Base-by-base conservation (phyloP, 2,888 invertebrate genomes). In the Agrotis ipsilon region DNA sequence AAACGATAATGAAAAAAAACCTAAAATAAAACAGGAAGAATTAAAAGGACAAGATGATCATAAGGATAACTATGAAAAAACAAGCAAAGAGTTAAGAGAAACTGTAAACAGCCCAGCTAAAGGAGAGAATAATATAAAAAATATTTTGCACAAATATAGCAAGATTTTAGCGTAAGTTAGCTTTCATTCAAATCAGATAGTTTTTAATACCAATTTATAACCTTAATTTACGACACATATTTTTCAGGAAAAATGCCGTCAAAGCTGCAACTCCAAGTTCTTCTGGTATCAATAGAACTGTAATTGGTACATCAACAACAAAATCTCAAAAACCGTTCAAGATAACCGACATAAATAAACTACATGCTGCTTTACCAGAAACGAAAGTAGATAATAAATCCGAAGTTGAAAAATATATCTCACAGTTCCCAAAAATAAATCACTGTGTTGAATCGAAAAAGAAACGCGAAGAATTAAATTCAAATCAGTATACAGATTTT, bases 131-230 rank as follows among this genome's bases (percentile, higher is more conserved):
- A 79, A 74, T 54, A 77, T 93, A 43, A 83, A 83, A 49, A 88
- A 87, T 75, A 88, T 95, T 59, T 85, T 94, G 68, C 82, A 91
- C 39, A 95, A 94, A 81, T 94, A 93, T 64, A 88, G 88, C 46
- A 88, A 83, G 67, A 83, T 88, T n/a, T 81, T 92, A 61, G 84
- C 84, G 94, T 94, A 82, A 77, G 85, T 84, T 14, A 24, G 27
- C n/a, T 21, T 71, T 78, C 1, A 16, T 46, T n/a, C 14, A 14
- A 7, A 0, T 39, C 9, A 39, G 9, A 9, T 39, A 39, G 0
- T 7, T 39, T 39, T 39, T 39, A 39, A 39, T 39, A 39, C 39
- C 11, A 1, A 11, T 39, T 39, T 39, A 39, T 11, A 39, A 1
- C 39, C 11, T 32, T 32, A 32, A 32, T 32, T 2, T 39, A 11